Evolutionary conservation across 1,140 invertebrate species (phyloP).

Genomic region (Rhopalosiphum padi): DNA sequence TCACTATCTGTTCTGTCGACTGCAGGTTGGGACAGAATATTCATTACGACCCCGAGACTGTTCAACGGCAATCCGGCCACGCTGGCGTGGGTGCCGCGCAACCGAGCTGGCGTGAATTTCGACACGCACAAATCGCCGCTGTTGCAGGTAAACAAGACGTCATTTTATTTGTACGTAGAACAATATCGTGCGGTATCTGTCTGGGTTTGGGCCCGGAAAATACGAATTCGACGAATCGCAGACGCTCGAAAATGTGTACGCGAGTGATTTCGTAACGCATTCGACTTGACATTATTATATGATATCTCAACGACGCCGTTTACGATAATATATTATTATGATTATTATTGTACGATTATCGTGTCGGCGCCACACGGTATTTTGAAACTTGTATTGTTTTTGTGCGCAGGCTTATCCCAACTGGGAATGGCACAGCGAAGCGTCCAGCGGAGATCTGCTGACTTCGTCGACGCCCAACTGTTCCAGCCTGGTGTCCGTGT

Average conservation of each 20-base stretch:
- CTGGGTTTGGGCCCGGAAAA: not conserved
- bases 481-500: slow-evolving; percentile 78
- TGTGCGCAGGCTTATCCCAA: slow-evolving; percentile 74
- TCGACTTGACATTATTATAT: not conserved
- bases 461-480: slow-evolving; percentile 71
- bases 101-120: slow-evolving; percentile 65
- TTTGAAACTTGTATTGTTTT: not conserved
- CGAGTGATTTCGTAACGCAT: not conserved
- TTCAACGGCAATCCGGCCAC: slow-evolving; percentile 77
- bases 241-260: no score
- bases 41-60: slow-evolving; percentile 75
- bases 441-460: slow-evolving; percentile 65
- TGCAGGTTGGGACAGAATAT: slow-evolving; percentile 74
- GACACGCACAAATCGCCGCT: slow-evolving; percentile 66
- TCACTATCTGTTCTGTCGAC: not conserved
- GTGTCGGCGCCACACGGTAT: no score
- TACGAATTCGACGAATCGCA: no score
- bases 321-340: not conserved
- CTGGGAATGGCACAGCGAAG: slow-evolving; percentile 76
- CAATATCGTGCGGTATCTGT: no score
- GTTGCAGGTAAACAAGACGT: slow-evolving; percentile 66
- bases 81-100: slow-evolving; percentile 71
- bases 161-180: no score
- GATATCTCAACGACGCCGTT: not conserved
- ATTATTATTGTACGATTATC: not conserved